phyloP scores from a whole-genome alignment of 2,888 invertebrate genomes.

The Sesia bembeciformis region DNA sequence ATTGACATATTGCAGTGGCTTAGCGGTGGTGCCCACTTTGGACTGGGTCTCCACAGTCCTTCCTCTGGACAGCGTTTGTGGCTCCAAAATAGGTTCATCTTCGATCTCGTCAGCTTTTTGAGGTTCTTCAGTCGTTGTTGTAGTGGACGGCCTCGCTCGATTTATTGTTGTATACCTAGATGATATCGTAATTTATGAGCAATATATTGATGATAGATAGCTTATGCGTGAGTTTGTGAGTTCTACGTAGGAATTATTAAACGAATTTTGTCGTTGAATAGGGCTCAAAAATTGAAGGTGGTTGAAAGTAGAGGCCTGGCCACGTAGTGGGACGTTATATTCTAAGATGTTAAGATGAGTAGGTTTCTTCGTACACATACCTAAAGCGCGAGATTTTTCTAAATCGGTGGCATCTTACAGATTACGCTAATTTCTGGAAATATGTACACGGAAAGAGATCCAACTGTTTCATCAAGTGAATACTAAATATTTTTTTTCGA shows the following conservation, averaged over 20 bases:
- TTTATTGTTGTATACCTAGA: conserved; percentile 75
- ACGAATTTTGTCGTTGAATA: too few relatives aligned
- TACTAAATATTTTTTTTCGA: background rate
- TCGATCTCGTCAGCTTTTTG: conserved; percentile 29
- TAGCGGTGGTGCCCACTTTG: conserved; percentile 42
- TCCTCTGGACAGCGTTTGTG: conserved; percentile 17
- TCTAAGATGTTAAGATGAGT: too few relatives aligned
- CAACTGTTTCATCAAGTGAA: background rate
- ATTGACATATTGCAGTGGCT: conserved; percentile 79
- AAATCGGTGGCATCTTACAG: too few relatives aligned
- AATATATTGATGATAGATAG: too few relatives aligned
- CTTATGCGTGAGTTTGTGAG: too few relatives aligned
- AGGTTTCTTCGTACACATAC: too few relatives aligned
- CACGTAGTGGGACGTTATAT: too few relatives aligned
- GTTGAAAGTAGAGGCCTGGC: too few relatives aligned
- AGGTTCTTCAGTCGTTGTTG: conserved; percentile 33
- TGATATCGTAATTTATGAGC: background rate
- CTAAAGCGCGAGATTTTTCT: too few relatives aligned
- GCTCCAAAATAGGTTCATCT: conserved; percentile 30
- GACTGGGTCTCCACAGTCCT: conserved; percentile 27
- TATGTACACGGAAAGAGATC: background rate
- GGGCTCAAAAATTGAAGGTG: too few relatives aligned
- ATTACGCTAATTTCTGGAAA: too few relatives aligned
- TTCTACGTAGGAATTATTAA: background rate
- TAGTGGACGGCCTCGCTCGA: conserved; percentile 72